Conservation (phyloP, 2,797 vertebrate genomes). For the Dendrocincla tyrannina region DNA sequence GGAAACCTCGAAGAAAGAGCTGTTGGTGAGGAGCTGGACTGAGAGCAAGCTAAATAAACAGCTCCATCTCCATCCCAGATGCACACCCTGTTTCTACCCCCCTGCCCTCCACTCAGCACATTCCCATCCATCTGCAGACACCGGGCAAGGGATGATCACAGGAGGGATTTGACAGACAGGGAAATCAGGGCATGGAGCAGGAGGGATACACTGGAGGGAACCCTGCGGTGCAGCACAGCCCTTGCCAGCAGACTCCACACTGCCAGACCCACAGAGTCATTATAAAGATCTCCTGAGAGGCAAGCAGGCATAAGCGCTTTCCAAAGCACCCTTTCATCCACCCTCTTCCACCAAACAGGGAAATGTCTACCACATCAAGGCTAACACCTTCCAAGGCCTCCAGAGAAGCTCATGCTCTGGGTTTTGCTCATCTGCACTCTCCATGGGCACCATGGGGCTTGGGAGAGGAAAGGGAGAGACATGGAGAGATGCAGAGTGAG, state of each 20-base stretch:
- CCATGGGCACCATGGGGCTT: not conserved
- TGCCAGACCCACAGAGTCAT: not conserved
- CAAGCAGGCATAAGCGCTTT: rapidly evolving
- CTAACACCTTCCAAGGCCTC: not conserved
- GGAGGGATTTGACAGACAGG: not conserved
- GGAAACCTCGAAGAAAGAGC: not conserved
- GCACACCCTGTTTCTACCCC: rapidly evolving
- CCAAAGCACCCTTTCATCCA: not conserved
- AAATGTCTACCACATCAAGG: rapidly evolving
- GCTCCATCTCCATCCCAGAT: not conserved
- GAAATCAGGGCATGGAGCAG: rapidly evolving
- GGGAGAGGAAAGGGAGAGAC: not conserved
- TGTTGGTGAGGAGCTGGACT: not conserved
- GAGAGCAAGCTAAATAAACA: not conserved
- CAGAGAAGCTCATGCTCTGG: not conserved
- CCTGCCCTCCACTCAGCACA: not conserved
- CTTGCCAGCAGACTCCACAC: rapidly evolving
- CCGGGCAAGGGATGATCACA: rapidly evolving
- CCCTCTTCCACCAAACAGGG: not conserved
- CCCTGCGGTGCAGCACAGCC: not conserved
- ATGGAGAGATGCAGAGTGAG: rapidly evolving
- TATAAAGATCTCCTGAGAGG: not conserved
- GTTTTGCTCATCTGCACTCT: not conserved
- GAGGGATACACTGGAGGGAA: not conserved
- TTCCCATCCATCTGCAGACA: not conserved